These are phyloP conservation scores for Prionace glauca DNA, from an alignment of 2,797 vertebrate species.

Conservation along the genomic window DNA sequence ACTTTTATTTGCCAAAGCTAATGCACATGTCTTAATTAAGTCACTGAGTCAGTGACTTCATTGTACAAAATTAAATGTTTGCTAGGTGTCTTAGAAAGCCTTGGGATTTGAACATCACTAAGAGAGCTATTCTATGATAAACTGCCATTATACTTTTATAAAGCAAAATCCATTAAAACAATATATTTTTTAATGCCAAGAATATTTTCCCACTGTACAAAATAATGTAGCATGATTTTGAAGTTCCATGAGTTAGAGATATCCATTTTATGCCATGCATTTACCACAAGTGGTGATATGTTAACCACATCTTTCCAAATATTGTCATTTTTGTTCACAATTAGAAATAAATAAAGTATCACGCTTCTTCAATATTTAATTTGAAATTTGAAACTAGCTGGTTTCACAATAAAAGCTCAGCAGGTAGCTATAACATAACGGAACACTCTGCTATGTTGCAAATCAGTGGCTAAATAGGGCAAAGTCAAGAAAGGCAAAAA, in stretches of 20 bases:
- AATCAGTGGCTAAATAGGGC: not conserved
- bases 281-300: not conserved
- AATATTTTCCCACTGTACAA: not conserved
- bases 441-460: not conserved
- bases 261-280: not conserved
- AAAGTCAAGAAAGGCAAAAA: not conserved
- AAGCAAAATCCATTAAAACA: not conserved
- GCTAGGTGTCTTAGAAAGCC: not conserved
- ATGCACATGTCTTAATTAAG: conserved; percentile 28
- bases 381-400: not conserved
- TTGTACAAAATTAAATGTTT: conserved; percentile 21
- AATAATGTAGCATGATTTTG: not conserved
- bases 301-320: not conserved
- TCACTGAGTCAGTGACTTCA: not conserved
- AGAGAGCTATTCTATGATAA: not conserved
- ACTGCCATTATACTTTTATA: not conserved
- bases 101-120: not conserved
- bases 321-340: not conserved
- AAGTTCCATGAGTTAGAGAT: not conserved
- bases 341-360: not conserved
- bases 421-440: not conserved
- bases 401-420: not conserved
- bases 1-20: conserved; percentile 20
- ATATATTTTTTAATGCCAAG: not conserved
- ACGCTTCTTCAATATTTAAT: not conserved